Base-by-base conservation (phyloP, 2,888 invertebrate species). In the Maniola hyperantus region DNA sequence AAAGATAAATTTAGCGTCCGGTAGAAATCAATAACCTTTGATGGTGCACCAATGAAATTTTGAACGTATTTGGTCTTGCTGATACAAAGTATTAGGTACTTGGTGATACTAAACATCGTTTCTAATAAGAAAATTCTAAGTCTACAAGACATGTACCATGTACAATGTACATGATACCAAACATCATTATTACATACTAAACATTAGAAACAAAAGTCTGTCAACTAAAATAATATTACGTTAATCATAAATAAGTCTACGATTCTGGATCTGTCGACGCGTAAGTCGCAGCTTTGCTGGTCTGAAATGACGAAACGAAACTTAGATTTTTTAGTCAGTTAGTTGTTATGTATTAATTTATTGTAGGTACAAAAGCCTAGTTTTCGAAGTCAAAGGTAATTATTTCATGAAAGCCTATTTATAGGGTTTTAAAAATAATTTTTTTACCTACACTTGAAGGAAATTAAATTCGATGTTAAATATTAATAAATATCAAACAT, bases 211-310 rank as follows among this genome's bases (percentile, higher is more conserved):
- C 58, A 60, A n/a, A n/a, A 62, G 42, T 46, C 36, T 20, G 33
- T 39, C 46, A 60, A 48, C 46, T 51, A 46, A 57, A 48, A 46
- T 6, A 48, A 46, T 6, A 55, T 42, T 20, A 51, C 0, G 11
- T 62, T 46, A 62, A 46, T 6, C 34, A 62, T 54, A 50, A 54
- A 8, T 20, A 42, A 10, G 57, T 72, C 74, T 85, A 86, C 64
- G 85, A 81, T 77, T 88, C 86, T 6, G 83, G 83, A 72, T 90
- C 89, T 59, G 82, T 83, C 11, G 87, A 85, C 0, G 83, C 76
- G 71, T 83, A 88, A 50, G 87, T 82, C 34, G 85, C 81, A 13
- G 81, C 83, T 82, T 89, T 90, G 75, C 88, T 89, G 7, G 87
- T 88, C 90, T 90, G 88, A 72, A 88, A 89, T 15, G 26, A 33